Evolutionary conservation across 37 sponge, comb jelly and placozoan genomes (phyloP), one percentile per base, ranked within the genome.

Genomic region (Oscarella lobularis): DNA sequence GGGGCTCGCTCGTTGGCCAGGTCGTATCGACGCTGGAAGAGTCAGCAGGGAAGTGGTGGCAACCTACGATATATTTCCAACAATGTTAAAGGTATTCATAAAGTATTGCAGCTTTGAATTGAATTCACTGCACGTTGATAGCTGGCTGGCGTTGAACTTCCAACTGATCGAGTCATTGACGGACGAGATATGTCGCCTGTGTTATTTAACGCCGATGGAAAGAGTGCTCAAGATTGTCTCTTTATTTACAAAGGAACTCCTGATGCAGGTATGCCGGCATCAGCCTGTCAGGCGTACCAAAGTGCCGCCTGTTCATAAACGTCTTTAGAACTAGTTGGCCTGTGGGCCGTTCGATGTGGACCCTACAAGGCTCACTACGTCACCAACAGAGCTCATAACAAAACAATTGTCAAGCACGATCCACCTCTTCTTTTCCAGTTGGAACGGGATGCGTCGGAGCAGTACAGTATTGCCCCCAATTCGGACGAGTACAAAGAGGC

Each of bases 201-300:
- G 4, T 68, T 68, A 4, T 29, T 4, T 14, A 35, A 68, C 31
- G 29, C 31, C 71, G 33, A 32, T 35, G 71, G 6, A 20, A 14
- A 4, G 33, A 68, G 31, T 30, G 4, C 5, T 29, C 71, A 68
- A 5, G 31, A 68, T 5, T 68, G 71, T 68, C 6, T 68, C 71
- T 68, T 29, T 14, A 68, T 68, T 35, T 68, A 68, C 71, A 68
- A 68, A 35, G 71, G 71, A 68, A 68, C 71, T 29, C 71, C 71
- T 30, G 33, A 68, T 35, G 71, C 5, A 68, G 31, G 71, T 68
- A n/a, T n/a, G n/a, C n/a, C n/a, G n/a, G n/a, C n/a, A n/a, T n/a
- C n/a, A n/a, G n/a, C n/a, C n/a, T n/a, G n/a, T n/a, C n/a, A n/a
- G n/a, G n/a, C n/a, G n/a, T n/a, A n/a, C n/a, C n/a, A n/a, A n/a